Conservation (phyloP, 2,113 vertebrate species). For the Henicopernis longicauda region DNA sequence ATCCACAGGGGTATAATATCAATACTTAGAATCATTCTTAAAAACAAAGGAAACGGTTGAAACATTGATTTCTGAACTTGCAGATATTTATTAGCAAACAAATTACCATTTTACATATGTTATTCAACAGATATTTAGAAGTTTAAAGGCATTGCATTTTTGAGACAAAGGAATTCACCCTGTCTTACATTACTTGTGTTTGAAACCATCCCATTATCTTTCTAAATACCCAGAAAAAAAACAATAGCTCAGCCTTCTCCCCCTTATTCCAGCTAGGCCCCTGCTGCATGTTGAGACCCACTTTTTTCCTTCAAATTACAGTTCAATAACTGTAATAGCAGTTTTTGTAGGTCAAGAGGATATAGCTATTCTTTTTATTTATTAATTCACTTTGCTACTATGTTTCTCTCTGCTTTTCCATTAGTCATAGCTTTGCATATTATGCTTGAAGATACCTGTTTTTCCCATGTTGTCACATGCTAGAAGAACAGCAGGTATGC, state of each 20-base stretch:
- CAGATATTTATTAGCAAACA: background rate
- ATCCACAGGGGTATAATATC: background rate
- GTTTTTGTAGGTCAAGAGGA: background rate
- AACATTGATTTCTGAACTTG: background rate
- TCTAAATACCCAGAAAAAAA: background rate
- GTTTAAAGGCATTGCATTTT: background rate
- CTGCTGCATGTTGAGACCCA: background rate
- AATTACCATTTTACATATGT: background rate
- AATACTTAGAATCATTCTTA: background rate
- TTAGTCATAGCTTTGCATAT: background rate
- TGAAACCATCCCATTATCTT: background rate
- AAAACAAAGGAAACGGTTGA: background rate
- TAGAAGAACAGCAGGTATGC: background rate
- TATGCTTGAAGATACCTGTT: background rate
- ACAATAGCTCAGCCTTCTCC: background rate
- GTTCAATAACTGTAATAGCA: background rate
- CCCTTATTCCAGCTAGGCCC: background rate
- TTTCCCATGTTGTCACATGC: background rate
- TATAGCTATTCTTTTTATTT: background rate
- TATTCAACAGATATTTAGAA: background rate
- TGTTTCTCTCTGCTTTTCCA: background rate
- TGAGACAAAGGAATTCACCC: background rate
- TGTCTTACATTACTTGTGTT: background rate
- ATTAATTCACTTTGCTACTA: background rate
- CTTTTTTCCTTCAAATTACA: background rate